Evolutionary conservation across 1,140 invertebrate genomes (phyloP), one percentile per base, ranked within the genome.

Genomic region (Cryptotermes secundus): DNA sequence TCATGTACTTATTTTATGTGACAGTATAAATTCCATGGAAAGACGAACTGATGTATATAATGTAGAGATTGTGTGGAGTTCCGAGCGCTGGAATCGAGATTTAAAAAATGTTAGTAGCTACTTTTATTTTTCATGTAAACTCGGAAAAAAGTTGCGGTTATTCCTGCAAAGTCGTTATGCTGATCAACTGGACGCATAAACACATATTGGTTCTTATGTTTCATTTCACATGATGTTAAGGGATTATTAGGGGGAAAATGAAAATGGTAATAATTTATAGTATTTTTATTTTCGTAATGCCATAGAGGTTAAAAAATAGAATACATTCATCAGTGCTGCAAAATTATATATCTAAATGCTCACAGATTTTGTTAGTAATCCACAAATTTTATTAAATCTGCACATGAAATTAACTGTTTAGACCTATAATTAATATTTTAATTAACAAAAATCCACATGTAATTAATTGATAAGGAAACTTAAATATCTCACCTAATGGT

Each of bases 141-240:
- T 9, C 7, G 10, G n/a, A 1, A n/a, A 72, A 72, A 72, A 26
- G 3, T 31, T n/a, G 31, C 6, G 26, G 10, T 7, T n/a, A n/a
- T 31, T 72, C 31, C 26, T 72, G 12, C 26, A 72, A 72, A 72
- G 26, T n/a, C 59, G 31, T 72, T 72, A 31, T 2, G 31, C 31
- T 72, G 59, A 72, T 72, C 59, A 72, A 72, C 31, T 72, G 59
- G 14, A 72, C 14, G 26, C 59, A 72, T 72, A 72, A 72, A 72
- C 26, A 72, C 59, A 72, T 72, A 72, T 72, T 72, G 59, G n/a
- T 72, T 72, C n/a, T 72, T 72, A 72, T n/a, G 2, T 72, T 72
- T 31, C 16, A 72, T 31, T 26, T 0, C 59, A 31, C 59, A 31
- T 22, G 45, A 1, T 31, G n/a, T 31, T 10, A 72, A 72, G 26